Percentiles rank a stretch among this genome's conserved stretches.
Evolutionary conservation across 37 sponge, comb jelly and placozoan genomes (phyloP).

Genomic region (Bolinopsis microptera): DNA sequence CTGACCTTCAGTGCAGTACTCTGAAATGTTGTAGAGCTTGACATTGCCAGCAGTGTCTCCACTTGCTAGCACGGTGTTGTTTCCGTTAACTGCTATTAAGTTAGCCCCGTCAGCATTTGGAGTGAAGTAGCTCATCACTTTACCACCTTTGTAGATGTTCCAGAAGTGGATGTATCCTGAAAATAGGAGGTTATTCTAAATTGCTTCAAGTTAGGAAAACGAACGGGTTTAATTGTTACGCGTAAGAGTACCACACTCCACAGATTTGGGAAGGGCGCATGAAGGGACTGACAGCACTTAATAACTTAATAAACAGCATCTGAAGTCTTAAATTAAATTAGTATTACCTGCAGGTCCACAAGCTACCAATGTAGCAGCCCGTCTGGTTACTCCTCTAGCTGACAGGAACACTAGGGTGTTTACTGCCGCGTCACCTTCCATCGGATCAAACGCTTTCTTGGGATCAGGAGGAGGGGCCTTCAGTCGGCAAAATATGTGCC

Average conservation of each 20-base stretch:
- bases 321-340: too few relatives aligned
- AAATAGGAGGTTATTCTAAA: not conserved
- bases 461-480: constrained; percentile 65
- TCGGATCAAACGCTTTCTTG: constrained; percentile 21
- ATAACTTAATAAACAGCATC: too few relatives aligned
- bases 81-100: constrained; percentile 1
- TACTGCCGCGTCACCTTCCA: constrained; percentile 73
- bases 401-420: constrained; percentile 74
- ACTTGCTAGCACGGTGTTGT: constrained; percentile 24
- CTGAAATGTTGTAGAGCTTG: constrained; percentile 46
- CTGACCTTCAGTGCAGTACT: constrained; percentile 26
- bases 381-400: constrained; percentile 64
- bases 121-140: not conserved
- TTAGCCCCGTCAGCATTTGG: not conserved
- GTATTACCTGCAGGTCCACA: constrained; percentile 75
- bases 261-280: too few relatives aligned
- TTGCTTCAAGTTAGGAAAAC: not conserved
- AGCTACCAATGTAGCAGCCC: constrained; percentile 73
- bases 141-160: constrained; percentile 74
- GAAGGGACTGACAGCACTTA: too few relatives aligned
- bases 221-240: not conserved
- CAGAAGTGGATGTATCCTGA: constrained; percentile 85
- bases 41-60: constrained; percentile 6
- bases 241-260: too few relatives aligned
- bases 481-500: constrained; percentile 71